A percentile compares a stretch with the other conserved stretches of the same genome.
phyloP scores from a whole-genome alignment of 2,888 invertebrate species.

The Tenodera sinensis region DNA sequence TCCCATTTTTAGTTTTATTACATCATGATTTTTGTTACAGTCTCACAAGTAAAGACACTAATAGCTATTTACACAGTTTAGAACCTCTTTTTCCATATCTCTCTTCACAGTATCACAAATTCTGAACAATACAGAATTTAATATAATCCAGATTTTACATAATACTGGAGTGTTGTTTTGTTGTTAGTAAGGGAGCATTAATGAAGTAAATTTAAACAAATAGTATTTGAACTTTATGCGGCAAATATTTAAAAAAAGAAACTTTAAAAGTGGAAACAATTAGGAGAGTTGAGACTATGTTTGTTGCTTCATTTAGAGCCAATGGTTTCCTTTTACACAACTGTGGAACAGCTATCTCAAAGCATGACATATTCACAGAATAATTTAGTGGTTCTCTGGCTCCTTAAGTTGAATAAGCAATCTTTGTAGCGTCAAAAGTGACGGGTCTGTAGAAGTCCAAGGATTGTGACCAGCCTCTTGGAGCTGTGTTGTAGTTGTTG shows the following conservation, averaged over 20 bases:
- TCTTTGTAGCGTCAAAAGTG: constrained; percentile 48
- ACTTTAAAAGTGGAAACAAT: not conserved
- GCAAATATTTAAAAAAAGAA: not conserved
- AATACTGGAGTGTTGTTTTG: not conserved
- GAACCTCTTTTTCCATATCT: not conserved
- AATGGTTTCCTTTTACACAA: not conserved
- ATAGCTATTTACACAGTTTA: not conserved
- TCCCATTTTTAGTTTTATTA: not conserved
- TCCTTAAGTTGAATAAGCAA: constrained; percentile 1
- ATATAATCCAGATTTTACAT: not conserved
- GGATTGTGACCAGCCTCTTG: constrained; percentile 75
- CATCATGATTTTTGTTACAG: not conserved
- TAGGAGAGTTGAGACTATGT: not conserved
- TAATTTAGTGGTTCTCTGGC: not conserved
- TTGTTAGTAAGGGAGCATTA: not conserved
- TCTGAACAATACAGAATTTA: not conserved
- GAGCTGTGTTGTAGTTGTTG: constrained; percentile 77
- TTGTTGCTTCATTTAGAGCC: not conserved
- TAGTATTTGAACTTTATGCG: not conserved
- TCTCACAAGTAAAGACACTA: not conserved
- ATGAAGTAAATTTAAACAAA: not conserved
- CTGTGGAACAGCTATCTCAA: too few species aligned
- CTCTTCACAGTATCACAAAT: not conserved
- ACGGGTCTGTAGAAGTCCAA: constrained; percentile 69
- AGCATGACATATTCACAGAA: not conserved